phyloP scores from a whole-genome alignment of 2,888 invertebrate genomes.

The Netelia melanura region DNA sequence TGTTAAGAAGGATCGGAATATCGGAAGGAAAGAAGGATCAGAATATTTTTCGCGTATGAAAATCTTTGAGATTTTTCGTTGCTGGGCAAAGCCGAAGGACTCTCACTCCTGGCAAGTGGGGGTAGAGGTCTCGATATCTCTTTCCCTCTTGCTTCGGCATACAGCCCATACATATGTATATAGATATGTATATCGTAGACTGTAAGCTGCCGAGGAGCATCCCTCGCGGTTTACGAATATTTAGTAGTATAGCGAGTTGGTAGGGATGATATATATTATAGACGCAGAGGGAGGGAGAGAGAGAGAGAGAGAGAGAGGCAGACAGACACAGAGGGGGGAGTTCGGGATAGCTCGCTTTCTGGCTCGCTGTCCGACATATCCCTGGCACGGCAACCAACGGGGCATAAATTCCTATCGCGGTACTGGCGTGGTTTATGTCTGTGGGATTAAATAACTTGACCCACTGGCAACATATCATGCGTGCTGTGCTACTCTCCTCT shows the following conservation, averaged over 20 bases:
- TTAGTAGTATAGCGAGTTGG: constrained; percentile 57
- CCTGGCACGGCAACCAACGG: constrained; percentile 71
- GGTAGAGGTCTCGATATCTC: constrained; percentile 22
- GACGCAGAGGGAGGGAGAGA: background rate
- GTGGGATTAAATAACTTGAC: constrained; percentile 84
- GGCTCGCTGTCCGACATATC: constrained; percentile 69
- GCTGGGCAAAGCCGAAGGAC: constrained; percentile 13
- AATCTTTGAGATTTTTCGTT: constrained; percentile 27
- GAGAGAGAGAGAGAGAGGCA: background rate
- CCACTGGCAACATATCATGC: constrained; percentile 82
- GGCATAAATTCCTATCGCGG: constrained; percentile 79
- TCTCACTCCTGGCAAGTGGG: background rate
- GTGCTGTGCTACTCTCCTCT: constrained; percentile 57
- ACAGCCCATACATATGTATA: background rate
- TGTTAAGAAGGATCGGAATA: background rate
- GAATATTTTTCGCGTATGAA: constrained; percentile 11
- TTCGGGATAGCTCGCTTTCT: constrained; percentile 55
- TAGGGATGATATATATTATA: constrained; percentile 29
- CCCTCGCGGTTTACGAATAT: constrained; percentile 68
- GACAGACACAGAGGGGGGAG: background rate
- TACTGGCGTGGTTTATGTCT: constrained; percentile 81
- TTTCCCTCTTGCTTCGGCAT: background rate
- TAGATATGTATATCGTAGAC: background rate
- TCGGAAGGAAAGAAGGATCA: background rate
- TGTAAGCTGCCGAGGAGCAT: constrained; percentile 17